Percentiles rank a stretch among this genome's conserved stretches.
Conservation (phyloP, 2,888 invertebrate genomes). For the Hydroisotoma schaefferi region DNA sequence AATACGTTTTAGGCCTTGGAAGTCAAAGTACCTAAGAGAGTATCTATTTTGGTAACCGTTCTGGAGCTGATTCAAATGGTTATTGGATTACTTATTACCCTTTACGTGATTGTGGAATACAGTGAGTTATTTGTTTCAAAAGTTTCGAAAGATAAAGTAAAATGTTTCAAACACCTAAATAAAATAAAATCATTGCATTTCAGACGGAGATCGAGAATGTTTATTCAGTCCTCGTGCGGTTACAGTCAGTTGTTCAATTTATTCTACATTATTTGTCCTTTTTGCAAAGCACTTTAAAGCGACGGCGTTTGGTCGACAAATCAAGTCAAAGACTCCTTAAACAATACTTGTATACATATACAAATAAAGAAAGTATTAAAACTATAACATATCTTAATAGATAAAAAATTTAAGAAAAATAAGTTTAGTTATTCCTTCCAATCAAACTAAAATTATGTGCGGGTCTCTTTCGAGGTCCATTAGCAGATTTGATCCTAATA, state of each 20-base stretch:
- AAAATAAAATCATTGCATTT: no score
- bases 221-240: slow-evolving; percentile 32
- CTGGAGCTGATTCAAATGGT: slow-evolving; percentile 37
- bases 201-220: slow-evolving; percentile 29
- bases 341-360: background rate
- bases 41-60: slow-evolving; percentile 29
- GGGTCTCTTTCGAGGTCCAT: no score
- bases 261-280: slow-evolving; percentile 36
- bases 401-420: no score
- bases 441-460: no score
- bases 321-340: slow-evolving; percentile 17
- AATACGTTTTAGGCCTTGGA: slow-evolving; percentile 23
- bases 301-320: slow-evolving; percentile 25
- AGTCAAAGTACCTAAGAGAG: slow-evolving; percentile 27
- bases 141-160: no score
- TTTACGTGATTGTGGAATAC: slow-evolving; percentile 29
- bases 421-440: no score
- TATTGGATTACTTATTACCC: slow-evolving; percentile 27
- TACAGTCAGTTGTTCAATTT: slow-evolving; percentile 31
- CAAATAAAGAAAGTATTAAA: no score
- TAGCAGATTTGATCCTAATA: no score
- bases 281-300: slow-evolving; percentile 32
- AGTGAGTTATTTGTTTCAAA: slow-evolving; percentile 10
- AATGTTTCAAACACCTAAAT: no score
- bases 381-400: no score